phyloP scores from a whole-genome alignment of 2,113 vertebrate species.

The Rhea pennata region DNA sequence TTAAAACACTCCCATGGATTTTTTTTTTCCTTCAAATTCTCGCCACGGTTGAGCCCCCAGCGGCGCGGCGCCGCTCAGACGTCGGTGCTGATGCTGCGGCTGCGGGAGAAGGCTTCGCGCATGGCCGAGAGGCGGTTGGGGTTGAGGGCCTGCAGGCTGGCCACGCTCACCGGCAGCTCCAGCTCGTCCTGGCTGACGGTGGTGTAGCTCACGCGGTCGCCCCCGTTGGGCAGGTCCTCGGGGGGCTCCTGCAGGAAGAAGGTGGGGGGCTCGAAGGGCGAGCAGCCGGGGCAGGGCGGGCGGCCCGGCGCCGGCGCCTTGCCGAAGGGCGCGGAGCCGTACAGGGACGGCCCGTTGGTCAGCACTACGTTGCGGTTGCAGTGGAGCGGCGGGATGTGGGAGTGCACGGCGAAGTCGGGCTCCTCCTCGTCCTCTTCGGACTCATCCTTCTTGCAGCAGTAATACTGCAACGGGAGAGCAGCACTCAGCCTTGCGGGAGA shows the following conservation, averaged over 20 bases:
- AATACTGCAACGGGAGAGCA: conserved; percentile 81
- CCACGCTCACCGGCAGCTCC: conserved; percentile 80
- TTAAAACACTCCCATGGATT: not conserved
- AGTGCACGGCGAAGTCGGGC: conserved; percentile 92
- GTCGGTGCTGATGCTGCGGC: conserved; percentile 97
- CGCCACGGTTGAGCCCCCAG: not conserved
- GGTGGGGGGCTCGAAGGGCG: conserved; percentile 85
- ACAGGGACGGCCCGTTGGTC: conserved; percentile 89
- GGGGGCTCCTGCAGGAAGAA: conserved; percentile 91
- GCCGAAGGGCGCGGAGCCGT: conserved; percentile 83
- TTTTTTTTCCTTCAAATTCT: not conserved
- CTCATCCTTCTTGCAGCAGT: conserved; percentile 95
- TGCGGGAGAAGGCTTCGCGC: conserved; percentile 93
- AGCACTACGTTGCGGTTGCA: conserved; percentile 91
- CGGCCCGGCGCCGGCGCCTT: conserved; percentile 81
- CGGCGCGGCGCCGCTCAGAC: conserved; percentile 74
- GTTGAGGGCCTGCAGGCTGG: conserved; percentile 88
- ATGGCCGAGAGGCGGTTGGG: conserved; percentile 92
- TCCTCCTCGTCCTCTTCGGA: conserved; percentile 97
- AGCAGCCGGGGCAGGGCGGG: conserved; percentile 87
- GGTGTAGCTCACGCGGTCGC: conserved; percentile 85
- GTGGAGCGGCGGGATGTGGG: conserved; percentile 90
- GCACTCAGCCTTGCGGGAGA: accelerated
- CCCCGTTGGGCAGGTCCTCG: conserved; percentile 86
- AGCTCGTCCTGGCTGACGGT: conserved; percentile 89